phyloP scores from a whole-genome alignment of 2,797 vertebrate genomes.

The Poeciliopsis gracilis region DNA sequence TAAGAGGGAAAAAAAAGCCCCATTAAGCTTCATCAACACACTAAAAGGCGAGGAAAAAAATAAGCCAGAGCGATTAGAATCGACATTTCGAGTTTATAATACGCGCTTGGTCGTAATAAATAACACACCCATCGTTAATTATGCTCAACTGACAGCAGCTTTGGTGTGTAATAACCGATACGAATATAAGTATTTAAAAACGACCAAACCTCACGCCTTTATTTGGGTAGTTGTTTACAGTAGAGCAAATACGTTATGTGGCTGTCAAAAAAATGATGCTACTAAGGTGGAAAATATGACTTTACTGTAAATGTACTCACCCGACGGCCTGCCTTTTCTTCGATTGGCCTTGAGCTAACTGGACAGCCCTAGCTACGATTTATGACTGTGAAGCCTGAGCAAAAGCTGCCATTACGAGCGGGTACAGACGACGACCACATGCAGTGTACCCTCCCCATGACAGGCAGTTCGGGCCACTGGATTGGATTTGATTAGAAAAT shows the following conservation, averaged over 20 bases:
- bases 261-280: neutral
- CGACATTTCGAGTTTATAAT: neutral
- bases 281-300: constrained; percentile 14
- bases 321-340: constrained; percentile 57
- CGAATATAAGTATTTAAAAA: neutral
- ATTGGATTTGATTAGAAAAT: constrained; percentile 11
- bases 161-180: constrained; percentile 15
- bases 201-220: neutral
- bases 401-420: constrained; percentile 19
- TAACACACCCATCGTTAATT: constrained; percentile 8
- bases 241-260: neutral
- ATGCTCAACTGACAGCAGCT: constrained; percentile 8
- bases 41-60: neutral
- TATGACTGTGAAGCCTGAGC: constrained; percentile 65
- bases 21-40: neutral
- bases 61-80: neutral
- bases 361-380: constrained; percentile 58
- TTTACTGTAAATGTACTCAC: constrained; percentile 56
- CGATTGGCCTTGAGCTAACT: constrained; percentile 62
- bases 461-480: neutral
- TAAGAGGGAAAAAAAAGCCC: too few species aligned
- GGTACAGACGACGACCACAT: constrained; percentile 24
- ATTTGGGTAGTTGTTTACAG: neutral
- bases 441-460: constrained; percentile 57
- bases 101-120: neutral